Base-by-base conservation (phyloP, 1,140 invertebrate species). In the Ips nitidus region DNA sequence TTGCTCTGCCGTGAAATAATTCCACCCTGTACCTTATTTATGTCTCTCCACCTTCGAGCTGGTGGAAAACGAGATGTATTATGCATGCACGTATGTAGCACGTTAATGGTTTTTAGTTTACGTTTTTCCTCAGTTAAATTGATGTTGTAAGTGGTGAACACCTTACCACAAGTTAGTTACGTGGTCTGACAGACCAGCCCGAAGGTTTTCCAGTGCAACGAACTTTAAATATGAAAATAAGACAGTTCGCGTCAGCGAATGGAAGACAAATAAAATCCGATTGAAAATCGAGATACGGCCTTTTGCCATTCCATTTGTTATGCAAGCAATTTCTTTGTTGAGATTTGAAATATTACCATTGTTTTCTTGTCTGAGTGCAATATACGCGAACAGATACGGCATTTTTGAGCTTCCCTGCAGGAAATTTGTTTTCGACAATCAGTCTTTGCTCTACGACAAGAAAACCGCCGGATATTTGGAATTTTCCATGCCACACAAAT, bases 1-100 rank as follows among this genome's bases (percentile, higher is more conserved):
- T 63, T 38, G 61, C 50, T 63, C 59, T 37, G 41, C 41, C 59
- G 59, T 61, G 59, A 41, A 61, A 61, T 61, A 61, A 61, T 61
- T 61, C 42, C 59, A 40, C 59, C 57, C 59, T 47, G 59, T 47
- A 61, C 41, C 42, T 61, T 61, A 61, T 61, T 61, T 61, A 61
- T 61, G 43, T 61, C 55, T 57, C 22, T 50, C 45, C 45, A 50
- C 45, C 45, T 50, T 50, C 22, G 45, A 6, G 22, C 22, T 22
- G 45, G 45, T 8, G 22, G 45, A 50, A 50, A 50, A 6, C 6
- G 45, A 22, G 22, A 50, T 50, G 22, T 22, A 50, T 50, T 50
- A 50, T 22, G 45, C 45, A 22, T 22, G 22, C 22, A 22, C 22
- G 22, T 22, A 22, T 22, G 22, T 22, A 22, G 22, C 22, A 22